Conservation (phyloP, 2,113 vertebrate genomes). For the Eptesicus fuscus region DNA sequence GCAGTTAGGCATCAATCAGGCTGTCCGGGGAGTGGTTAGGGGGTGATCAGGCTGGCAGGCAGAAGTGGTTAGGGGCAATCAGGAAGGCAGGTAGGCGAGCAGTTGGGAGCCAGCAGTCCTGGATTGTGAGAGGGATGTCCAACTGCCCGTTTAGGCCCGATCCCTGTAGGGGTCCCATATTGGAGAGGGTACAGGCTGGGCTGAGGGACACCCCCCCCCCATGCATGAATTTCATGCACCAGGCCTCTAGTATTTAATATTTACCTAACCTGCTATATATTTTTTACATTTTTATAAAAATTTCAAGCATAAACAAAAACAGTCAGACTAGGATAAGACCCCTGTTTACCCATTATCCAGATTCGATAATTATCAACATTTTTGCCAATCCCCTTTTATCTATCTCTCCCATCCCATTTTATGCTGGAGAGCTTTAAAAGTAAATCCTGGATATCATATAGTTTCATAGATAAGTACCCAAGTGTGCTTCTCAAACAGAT, state of each 20-base stretch:
- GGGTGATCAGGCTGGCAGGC: too few species aligned
- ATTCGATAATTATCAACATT: not conserved
- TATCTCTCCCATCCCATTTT: not conserved
- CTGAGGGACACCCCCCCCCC: too few species aligned
- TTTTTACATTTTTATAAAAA: conserved; percentile 7
- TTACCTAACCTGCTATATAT: not conserved
- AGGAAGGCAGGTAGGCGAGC: too few species aligned
- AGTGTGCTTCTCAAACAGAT: not conserved
- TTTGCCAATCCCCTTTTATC: not conserved
- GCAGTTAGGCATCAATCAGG: too few species aligned
- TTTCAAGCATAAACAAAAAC: not conserved
- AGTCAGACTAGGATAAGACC: not conserved
- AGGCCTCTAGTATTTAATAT: not conserved
- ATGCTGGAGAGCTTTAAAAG: not conserved
- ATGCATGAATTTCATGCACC: too few species aligned
- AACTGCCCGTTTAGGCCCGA: too few species aligned
- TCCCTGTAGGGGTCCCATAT: too few species aligned
- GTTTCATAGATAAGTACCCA: not conserved
- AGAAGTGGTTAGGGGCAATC: too few species aligned
- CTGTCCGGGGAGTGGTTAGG: too few species aligned
- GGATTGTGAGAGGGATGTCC: too few species aligned
- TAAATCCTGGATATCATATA: not conserved
- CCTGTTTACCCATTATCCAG: not conserved
- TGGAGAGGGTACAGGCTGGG: too few species aligned
- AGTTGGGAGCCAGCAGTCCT: too few species aligned